Evolutionary conservation across 2,113 vertebrate genomes (phyloP), one percentile per base, ranked within the genome.

Genomic region (Gymnobelideus leadbeateri): DNA sequence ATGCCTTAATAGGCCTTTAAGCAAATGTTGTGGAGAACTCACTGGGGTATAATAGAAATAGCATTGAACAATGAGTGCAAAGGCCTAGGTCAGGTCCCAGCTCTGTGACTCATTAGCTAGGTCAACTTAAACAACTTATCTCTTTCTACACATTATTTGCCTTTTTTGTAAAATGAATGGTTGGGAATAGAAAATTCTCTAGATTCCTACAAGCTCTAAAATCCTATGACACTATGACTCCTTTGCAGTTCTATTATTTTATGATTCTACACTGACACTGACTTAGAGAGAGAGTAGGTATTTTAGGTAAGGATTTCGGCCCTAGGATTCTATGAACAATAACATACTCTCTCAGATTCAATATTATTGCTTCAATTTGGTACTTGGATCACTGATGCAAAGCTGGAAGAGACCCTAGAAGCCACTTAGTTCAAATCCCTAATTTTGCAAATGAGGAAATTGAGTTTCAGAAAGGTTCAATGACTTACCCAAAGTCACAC

Each of bases 1-100:
- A 89, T 9, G 46, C n/a, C 43, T 92, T 57, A 92, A 54, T 10
- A 93, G 43, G 89, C 31, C 55, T 9, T 53, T 95, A 52, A 94
- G 90, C 91, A 96, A 89, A 77, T 51, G 4, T 51, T 47, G 92
- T 51, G 14, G 46, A 49, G 49, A 47, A 24, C 12, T 0, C 0
- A 28, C 53, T 57, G 55, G 55, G 24, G 23, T 0, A 14, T 46
- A 12, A n/a, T 28, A 51, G 52, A 92, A 57, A 89, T 47, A 61
- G 16, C 16, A 2, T 6, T 89, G 89, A 52, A 50, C 92, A 16
- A 25, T 46, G 8, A 2, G 23, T 23, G 57, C 43, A 37, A 25
- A 55, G 14, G 92, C 89, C 2, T 28, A 12, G 8, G 21, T 68
- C 31, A 61, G 11, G 31, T 68, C 61, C 61, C 61, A 68, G 61